These are phyloP conservation scores for Drosophila parabipectinata DNA, from an alignment of 1,140 invertebrate species.

Conservation along the genomic window DNA sequence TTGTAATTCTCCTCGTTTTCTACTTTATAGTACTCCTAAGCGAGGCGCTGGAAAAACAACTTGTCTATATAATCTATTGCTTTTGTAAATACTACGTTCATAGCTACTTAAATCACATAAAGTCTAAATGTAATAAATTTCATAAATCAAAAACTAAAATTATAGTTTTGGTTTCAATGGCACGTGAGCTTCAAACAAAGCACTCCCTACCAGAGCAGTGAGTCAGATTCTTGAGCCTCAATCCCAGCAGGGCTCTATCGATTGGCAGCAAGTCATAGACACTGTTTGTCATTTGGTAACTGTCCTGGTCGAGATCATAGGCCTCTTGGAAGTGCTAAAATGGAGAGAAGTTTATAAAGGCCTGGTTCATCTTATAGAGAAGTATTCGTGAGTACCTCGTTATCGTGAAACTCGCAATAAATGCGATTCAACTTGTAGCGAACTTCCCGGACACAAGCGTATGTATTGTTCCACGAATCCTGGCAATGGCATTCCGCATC, in stretches of 20 bases:
- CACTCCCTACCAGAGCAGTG: constrained; percentile 63
- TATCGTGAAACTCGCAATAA: constrained; percentile 91
- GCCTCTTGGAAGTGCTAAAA: constrained; percentile 88
- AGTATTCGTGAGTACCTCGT: constrained; percentile 87
- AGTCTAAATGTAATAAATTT: constrained; percentile 15
- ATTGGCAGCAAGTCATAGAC: constrained; percentile 84
- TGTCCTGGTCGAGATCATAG: constrained; percentile 88
- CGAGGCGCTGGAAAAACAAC: neutral
- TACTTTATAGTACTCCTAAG: constrained; percentile 17
- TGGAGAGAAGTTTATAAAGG: constrained; percentile 46
- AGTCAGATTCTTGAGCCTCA: constrained; percentile 68
- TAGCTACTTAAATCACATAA: constrained; percentile 33
- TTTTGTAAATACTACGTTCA: neutral
- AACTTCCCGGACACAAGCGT: constrained; percentile 89
- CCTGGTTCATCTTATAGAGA: neutral
- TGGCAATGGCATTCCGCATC: constrained; percentile 92
- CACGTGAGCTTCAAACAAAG: constrained; percentile 10
- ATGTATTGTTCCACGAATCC: constrained; percentile 93
- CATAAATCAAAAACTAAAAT: neutral
- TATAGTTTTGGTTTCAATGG: neutral
- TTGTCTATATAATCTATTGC: neutral
- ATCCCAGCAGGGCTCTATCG: constrained; percentile 64
- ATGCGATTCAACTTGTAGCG: constrained; percentile 86
- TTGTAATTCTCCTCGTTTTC: neutral
- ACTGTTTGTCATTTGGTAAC: constrained; percentile 89